Conservation (phyloP, 2,113 vertebrate species). For the Mohoua ochrocephala region DNA sequence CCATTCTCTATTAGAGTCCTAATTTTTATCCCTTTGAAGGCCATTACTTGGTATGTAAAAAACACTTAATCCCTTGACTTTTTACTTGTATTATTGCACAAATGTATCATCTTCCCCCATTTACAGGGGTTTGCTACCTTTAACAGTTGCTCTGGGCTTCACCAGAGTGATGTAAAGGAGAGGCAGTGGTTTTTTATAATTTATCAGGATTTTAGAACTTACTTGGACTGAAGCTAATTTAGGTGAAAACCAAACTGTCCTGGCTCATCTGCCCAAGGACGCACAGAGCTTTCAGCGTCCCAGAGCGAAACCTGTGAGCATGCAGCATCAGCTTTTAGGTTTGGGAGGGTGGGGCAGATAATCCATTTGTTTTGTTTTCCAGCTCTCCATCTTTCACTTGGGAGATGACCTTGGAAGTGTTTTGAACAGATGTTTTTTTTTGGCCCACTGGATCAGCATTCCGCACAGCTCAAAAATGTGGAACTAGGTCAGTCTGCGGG, state of each 20-base stretch:
- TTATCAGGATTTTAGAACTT: background rate
- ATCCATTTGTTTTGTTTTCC: background rate
- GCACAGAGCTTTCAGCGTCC: background rate
- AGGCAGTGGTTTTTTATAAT: background rate
- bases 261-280: background rate
- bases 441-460: background rate
- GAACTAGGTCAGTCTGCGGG: background rate
- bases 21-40: background rate
- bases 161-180: background rate
- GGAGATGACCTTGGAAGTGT: background rate
- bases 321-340: background rate
- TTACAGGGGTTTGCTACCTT: background rate
- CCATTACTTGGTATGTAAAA: background rate
- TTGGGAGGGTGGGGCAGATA: background rate
- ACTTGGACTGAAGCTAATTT: background rate
- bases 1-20: background rate
- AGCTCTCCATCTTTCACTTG: background rate
- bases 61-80: background rate
- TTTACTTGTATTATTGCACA: background rate
- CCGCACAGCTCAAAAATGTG: background rate
- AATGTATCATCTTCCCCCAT: background rate
- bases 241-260: background rate
- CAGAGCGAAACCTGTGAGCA: background rate
- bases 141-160: background rate
- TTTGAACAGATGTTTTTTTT: background rate